Conservation (phyloP, 2,888 invertebrate species). For the Apoda limacodes region DNA sequence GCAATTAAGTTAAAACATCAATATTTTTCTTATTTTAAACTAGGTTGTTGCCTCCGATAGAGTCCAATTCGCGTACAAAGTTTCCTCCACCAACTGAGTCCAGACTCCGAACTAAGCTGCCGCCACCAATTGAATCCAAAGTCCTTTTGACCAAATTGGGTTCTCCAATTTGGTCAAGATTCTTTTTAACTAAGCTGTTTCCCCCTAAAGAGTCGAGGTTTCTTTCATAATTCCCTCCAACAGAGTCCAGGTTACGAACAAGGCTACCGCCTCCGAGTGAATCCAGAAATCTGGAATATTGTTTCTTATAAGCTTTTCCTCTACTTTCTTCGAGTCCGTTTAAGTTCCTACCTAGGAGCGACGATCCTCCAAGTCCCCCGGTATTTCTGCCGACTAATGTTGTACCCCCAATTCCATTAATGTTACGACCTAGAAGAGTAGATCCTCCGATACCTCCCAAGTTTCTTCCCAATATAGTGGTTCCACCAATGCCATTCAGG, state of each 20-base stretch:
- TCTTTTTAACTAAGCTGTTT: conserved; percentile 52
- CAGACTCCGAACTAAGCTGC: conserved; percentile 51
- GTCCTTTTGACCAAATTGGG: conserved; percentile 52
- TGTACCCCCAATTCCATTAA: conserved; percentile 30
- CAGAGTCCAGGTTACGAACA: conserved; percentile 46
- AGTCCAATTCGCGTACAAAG: conserved; percentile 48
- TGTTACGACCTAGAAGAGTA: conserved; percentile 29
- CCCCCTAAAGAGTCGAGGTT: conserved; percentile 51
- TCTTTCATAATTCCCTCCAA: conserved; percentile 55
- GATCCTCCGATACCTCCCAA: conserved; percentile 24
- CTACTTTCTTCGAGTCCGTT: conserved; percentile 20
- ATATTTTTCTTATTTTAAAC: conserved; percentile 28
- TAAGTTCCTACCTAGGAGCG: conserved; percentile 16
- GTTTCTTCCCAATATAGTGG: conserved; percentile 24
- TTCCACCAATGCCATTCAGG: conserved; percentile 30
- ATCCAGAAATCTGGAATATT: conserved; percentile 28
- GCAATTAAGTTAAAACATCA: conserved; percentile 10
- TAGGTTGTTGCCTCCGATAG: conserved; percentile 51
- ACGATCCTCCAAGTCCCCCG: conserved; percentile 26
- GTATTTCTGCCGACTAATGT: conserved; percentile 30
- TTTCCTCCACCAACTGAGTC: conserved; percentile 66
- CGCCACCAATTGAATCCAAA: conserved; percentile 53
- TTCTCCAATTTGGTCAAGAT: conserved; percentile 52
- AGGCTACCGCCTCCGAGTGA: conserved; percentile 50
- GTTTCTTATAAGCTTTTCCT: conserved; percentile 19